These are phyloP conservation scores for Peromyscus attwateri DNA, from an alignment of 2,797 vertebrate genomes.

Conservation along the genomic window DNA sequence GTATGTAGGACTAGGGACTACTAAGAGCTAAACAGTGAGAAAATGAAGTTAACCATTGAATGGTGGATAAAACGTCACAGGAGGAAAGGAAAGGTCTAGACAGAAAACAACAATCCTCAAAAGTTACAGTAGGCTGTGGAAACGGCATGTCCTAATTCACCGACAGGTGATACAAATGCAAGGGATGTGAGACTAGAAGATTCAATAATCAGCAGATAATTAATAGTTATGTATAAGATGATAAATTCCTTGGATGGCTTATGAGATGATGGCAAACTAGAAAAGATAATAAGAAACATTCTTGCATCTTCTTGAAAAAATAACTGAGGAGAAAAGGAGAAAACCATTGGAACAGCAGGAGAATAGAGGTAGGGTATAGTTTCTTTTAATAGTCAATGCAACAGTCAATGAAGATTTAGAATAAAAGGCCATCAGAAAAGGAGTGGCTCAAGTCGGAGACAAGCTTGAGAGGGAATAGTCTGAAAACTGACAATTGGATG, in stretches of 20 bases:
- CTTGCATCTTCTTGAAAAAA: neutral
- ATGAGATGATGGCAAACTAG: neutral
- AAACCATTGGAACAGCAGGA: neutral
- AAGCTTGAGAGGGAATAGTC: neutral
- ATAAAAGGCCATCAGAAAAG: neutral
- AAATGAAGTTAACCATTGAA: neutral
- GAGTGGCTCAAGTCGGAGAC: neutral
- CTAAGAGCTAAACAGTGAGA: neutral
- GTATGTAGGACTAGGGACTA: neutral
- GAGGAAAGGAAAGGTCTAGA: neutral
- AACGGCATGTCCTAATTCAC: neutral
- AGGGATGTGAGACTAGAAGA: neutral
- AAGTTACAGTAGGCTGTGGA: neutral
- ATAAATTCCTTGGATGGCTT: neutral
- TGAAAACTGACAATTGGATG: neutral
- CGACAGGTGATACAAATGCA: neutral
- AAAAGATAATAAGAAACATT: neutral
- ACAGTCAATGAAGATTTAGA: neutral
- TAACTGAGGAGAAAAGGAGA: neutral
- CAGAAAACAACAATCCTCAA: neutral
- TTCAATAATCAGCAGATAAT: neutral
- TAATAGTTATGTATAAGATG: neutral
- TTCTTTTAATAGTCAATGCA: neutral
- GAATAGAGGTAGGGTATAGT: rapidly evolving
- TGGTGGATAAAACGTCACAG: neutral